Conservation (phyloP, 2,888 invertebrate species). For the Trimorus sp. region DNA sequence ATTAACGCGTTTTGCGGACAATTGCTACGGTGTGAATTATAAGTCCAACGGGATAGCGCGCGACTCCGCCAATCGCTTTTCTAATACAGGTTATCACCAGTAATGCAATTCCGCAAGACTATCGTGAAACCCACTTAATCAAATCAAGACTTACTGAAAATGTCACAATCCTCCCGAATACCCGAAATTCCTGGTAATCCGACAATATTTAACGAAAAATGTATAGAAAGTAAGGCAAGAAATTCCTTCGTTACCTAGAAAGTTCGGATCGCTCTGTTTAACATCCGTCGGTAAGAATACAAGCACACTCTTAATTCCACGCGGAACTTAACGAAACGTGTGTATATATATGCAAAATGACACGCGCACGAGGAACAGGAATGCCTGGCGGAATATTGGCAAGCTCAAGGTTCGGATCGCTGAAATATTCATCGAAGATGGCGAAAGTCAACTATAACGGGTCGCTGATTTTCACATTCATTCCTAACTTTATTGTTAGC, state of each 20-base stretch:
- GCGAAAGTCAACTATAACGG: constrained; percentile 66
- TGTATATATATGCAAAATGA: constrained; percentile 43
- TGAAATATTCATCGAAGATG: constrained; percentile 71
- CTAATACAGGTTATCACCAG: constrained; percentile 39
- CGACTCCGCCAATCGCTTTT: constrained; percentile 25
- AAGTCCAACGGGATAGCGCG: constrained; percentile 5
- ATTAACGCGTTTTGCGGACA: constrained; percentile 30
- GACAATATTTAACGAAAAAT: no score
- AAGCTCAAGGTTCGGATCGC: constrained; percentile 68
- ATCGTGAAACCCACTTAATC: constrained; percentile 18
- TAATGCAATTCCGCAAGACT: constrained; percentile 40
- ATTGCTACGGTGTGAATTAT: constrained; percentile 20
- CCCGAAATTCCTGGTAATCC: no score
- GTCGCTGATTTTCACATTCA: constrained; percentile 54
- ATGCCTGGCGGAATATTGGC: constrained; percentile 69
- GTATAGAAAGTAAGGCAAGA: neutral
- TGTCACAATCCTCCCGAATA: no score
- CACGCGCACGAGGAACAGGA: constrained; percentile 32
- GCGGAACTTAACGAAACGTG: constrained; percentile 40
- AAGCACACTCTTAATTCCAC: constrained; percentile 24
- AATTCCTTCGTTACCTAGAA: constrained; percentile 27
- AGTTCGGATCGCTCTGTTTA: no score
- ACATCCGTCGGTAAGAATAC: no score
- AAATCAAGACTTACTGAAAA: no score
- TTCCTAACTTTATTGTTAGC: constrained; percentile 46